Evolutionary conservation across 2,797 vertebrate genomes (phyloP).

Genomic region (Tenualosa ilisha): DNA sequence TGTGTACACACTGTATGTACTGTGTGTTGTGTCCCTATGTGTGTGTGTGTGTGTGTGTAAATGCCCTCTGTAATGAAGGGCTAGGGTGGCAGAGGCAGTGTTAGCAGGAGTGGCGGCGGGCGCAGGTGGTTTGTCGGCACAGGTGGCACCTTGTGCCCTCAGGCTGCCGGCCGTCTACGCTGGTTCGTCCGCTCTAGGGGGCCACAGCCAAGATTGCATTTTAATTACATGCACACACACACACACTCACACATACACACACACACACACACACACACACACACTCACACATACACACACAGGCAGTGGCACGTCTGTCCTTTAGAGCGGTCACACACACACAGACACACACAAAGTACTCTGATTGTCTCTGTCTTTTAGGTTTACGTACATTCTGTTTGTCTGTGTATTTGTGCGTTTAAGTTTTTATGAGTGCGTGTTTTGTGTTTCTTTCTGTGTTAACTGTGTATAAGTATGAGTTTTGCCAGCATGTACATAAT

Average conservation of each 20-base stretch:
- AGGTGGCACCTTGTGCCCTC: slow-evolving; percentile 78
- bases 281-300: neutral
- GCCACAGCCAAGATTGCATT: slow-evolving; percentile 77
- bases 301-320: slow-evolving; percentile 71
- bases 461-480: no score
- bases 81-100: slow-evolving; percentile 26
- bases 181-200: slow-evolving; percentile 43
- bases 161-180: slow-evolving; percentile 61
- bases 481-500: neutral
- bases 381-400: neutral
- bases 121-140: slow-evolving; percentile 79
- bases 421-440: slow-evolving; percentile 3
- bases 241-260: neutral
- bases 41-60: slow-evolving; percentile 67
- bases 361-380: neutral
- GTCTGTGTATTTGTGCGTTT: slow-evolving; percentile 58
- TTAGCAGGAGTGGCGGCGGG: slow-evolving; percentile 63
- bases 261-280: slow-evolving; percentile 31
- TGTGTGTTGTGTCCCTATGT: slow-evolving; percentile 1
- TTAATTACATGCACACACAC: slow-evolving; percentile 68
- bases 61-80: slow-evolving; percentile 81
- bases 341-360: neutral
- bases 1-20: neutral
- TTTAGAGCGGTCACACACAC: slow-evolving; percentile 67
- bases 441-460: neutral